phyloP scores from a whole-genome alignment of 2,888 invertebrate genomes.

The Artemia sinica region DNA sequence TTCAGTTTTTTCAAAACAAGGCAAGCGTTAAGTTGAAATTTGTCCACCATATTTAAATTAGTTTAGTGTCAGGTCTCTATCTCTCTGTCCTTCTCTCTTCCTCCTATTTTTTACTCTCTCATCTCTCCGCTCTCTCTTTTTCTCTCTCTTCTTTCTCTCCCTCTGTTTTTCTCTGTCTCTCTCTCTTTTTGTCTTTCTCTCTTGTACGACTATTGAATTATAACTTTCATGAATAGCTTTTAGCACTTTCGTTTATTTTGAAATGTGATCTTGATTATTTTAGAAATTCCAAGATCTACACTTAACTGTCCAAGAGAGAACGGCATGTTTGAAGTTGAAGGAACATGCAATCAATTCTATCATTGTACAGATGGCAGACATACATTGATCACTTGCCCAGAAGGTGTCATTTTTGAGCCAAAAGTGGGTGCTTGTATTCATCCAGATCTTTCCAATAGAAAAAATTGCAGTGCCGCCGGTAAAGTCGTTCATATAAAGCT shows the following conservation, averaged over 20 bases:
- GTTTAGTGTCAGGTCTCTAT: too few relatives aligned
- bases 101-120: too few relatives aligned
- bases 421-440: conserved; percentile 27
- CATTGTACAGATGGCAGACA: conserved; percentile 21
- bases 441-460: conserved; percentile 26
- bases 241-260: background rate
- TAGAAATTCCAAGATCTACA: conserved; percentile 18
- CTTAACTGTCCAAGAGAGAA: conserved; percentile 19
- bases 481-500: background rate
- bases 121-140: too few relatives aligned
- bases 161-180: too few relatives aligned
- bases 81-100: too few relatives aligned
- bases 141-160: too few relatives aligned
- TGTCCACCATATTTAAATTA: too few relatives aligned
- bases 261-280: background rate
- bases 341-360: conserved; percentile 21
- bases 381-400: conserved; percentile 27
- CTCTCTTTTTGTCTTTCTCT: too few relatives aligned
- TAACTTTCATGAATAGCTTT: too few relatives aligned
- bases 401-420: conserved; percentile 29
- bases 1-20: too few relatives aligned
- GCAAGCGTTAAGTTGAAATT: too few relatives aligned
- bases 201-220: too few relatives aligned
- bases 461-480: conserved; percentile 25
- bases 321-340: conserved; percentile 19